Percentiles rank a stretch among this genome's conserved stretches.
Conservation (phyloP, 2,888 invertebrate species). For the Lasioglossum morio region DNA sequence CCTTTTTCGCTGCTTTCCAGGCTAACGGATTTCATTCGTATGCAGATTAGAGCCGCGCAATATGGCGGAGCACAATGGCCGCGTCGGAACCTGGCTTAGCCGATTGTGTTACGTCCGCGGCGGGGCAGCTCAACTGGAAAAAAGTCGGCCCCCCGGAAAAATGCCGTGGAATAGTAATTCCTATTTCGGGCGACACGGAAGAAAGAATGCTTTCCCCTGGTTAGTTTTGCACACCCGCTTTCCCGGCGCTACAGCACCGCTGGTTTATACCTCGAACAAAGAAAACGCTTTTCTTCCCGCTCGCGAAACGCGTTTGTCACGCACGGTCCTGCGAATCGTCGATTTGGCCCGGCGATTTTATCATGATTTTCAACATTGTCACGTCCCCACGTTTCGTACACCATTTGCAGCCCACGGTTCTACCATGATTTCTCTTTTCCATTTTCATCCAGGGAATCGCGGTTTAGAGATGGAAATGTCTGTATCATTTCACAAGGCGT, state of each 20-base stretch:
- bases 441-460: too few relatives aligned
- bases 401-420: too few relatives aligned
- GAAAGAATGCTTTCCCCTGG: background rate
- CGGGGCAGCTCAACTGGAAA: conserved; percentile 47
- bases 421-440: too few relatives aligned
- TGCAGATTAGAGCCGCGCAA: conserved; percentile 59
- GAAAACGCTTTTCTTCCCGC: background rate
- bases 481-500: too few relatives aligned
- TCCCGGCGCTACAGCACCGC: background rate
- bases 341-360: background rate
- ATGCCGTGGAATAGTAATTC: conserved; percentile 40
- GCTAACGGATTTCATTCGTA: conserved; percentile 63
- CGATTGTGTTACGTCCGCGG: conserved; percentile 34
- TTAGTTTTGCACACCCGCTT: background rate
- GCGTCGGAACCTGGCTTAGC: conserved; percentile 31
- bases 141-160: conserved; percentile 29
- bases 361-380: background rate
- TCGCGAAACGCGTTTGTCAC: background rate
- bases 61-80: conserved; percentile 46
- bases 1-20: conserved; percentile 23
- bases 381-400: background rate
- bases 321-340: background rate
- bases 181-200: conserved; percentile 11
- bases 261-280: too few relatives aligned
- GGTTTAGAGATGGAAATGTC: too few relatives aligned